Base-by-base conservation (phyloP, 2,797 vertebrate species). In the Catostomus latipinnis region DNA sequence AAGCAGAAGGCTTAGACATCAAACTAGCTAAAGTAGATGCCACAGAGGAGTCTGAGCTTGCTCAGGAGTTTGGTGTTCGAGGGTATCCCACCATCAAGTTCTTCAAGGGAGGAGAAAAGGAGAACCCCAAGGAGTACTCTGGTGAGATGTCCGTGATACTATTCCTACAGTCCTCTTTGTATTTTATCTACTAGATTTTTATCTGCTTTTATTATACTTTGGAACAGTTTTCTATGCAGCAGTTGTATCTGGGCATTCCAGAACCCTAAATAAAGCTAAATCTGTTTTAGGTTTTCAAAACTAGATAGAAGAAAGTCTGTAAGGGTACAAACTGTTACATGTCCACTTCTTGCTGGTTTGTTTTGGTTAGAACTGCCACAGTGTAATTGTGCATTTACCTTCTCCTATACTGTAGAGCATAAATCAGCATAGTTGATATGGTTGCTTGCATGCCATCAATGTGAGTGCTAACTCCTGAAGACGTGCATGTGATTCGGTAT, bases 81-180 rank as follows among this genome's bases (percentile, higher is more conserved):
- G 98, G 98, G 0, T 99, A 99, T 86, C 98, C 98, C 70, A 99
- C 98, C 60, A 99, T 99, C 91, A 99, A 99, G 85, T 99, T 99
- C 91, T 98, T 99, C 86, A 96, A 95, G 87, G 96, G 97, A 0
- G 97, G 97, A 0, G 97, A 97, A 46, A 96, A 94, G 53, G 86
- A 91, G 1, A 91, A 95, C 0, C 96, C 98, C 5, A 96, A 95
- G 86, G 98, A 99, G 75, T 99, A 99, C 79, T 95, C 96, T 68
- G 98, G 98, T 99, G 88, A 92, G 18, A 49, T 12, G n/a, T 16
- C 13, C 9, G 60, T 3, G 9, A 10, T 14, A 34, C 14, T 68
- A 16, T 63, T 48, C 0, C 46, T 11, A 60, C 13, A 14, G 11
- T 54, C 4, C 4, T 7, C 50, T 62, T 74, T 14, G 9, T 63